Conservation (phyloP, 2,113 vertebrate genomes). For the Perognathus longimembris region DNA sequence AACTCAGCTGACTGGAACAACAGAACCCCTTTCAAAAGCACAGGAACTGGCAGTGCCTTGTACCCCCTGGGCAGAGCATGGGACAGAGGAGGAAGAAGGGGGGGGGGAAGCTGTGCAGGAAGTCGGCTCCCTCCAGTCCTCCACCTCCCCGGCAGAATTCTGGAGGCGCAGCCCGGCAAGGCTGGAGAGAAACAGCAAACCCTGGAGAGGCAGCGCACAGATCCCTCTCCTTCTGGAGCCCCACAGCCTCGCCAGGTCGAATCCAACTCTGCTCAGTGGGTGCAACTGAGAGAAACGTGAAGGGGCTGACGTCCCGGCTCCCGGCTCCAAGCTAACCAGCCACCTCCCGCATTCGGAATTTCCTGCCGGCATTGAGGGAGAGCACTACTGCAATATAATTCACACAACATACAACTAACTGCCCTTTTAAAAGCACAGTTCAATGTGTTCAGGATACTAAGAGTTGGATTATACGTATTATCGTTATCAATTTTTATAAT, state of each 20-base stretch:
- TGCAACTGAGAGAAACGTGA: background rate
- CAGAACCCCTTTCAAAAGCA: background rate
- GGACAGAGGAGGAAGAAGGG: background rate
- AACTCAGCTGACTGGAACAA: background rate
- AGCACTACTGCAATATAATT: conserved; percentile 40
- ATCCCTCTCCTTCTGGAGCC: background rate
- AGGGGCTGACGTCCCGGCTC: background rate
- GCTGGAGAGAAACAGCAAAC: background rate
- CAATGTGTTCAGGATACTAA: background rate
- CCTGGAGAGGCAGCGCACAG: background rate
- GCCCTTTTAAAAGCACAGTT: background rate
- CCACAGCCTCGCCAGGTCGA: background rate
- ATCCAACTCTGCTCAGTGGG: background rate
- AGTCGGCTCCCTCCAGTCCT: background rate
- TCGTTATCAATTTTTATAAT: conserved; percentile 28
- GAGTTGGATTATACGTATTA: conserved; percentile 10
- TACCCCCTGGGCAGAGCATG: background rate
- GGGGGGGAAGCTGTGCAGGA: background rate
- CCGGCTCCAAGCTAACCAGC: background rate
- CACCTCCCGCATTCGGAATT: background rate
- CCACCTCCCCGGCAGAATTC: background rate
- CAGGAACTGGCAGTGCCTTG: background rate
- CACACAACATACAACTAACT: background rate
- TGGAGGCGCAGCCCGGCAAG: background rate
- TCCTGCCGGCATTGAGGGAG: background rate